phyloP scores from a whole-genome alignment of 37 sponge, comb jelly and placozoan species.

The Axinella damicornis region DNA sequence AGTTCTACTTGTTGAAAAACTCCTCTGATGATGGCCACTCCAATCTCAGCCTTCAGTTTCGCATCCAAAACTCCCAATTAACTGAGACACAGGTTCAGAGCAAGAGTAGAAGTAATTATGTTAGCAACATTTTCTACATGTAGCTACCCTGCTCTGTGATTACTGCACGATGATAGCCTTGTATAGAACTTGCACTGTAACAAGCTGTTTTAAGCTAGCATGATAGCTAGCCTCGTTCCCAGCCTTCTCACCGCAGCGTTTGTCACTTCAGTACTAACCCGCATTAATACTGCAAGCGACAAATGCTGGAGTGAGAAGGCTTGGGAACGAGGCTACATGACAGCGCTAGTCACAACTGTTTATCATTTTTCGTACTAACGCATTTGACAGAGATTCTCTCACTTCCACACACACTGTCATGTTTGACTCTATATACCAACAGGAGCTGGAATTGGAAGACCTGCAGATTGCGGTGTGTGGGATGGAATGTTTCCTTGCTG shows the following conservation, averaged over 20 bases:
- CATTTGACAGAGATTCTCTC: not conserved
- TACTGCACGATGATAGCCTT: no score
- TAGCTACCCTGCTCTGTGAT: no score
- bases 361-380: not conserved
- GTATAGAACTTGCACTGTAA: no score
- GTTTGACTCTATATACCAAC: not conserved
- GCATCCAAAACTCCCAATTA: not conserved
- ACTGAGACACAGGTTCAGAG: constrained; percentile 35
- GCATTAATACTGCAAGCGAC: no score
- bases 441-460: constrained; percentile 46
- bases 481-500: constrained; percentile 31
- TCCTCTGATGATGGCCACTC: constrained; percentile 62
- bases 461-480: constrained; percentile 30
- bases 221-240: no score
- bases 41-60: constrained; percentile 20
- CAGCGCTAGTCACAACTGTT: not conserved
- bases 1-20: constrained; percentile 24
- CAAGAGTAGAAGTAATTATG: no score
- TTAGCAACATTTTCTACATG: no score
- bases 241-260: no score
- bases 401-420: not conserved
- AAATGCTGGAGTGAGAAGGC: no score
- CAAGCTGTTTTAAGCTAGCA: no score
- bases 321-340: no score
- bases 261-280: no score